Base-by-base conservation (phyloP, 2,888 invertebrate species). In the Dichetophora obliterata region DNA sequence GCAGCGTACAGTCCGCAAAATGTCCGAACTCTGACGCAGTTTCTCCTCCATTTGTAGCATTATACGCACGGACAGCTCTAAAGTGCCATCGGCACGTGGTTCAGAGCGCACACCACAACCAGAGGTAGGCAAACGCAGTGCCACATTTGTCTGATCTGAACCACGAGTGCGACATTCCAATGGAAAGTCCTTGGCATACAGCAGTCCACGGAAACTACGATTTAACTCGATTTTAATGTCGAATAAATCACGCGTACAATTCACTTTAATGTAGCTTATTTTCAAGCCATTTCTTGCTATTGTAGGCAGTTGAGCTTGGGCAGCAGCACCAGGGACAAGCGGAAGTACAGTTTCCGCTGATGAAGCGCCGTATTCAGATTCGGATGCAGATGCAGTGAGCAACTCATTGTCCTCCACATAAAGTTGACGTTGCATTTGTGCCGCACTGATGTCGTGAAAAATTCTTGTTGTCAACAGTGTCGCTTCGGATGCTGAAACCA, bases 121-220 rank as follows among this genome's bases (percentile, higher is more conserved):
- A 0, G 88, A 88, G 31, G 88, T 89, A 76, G 89, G 89, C 63
- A 89, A 70, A 8, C 83, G 85, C 19, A 89, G 78, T 3, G 85
- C 83, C 4, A 89, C 84, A 16, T 83, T 84, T 0, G 81, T 80
- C 6, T 84, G 81, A 22, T 82, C 80, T 71, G 84, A 85, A 89
- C 94, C 94, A 84, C 92, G 91, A 14, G 91, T 90, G 37, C 92
- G 90, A 83, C 95, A 95, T 85, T 94, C 94, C 78, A 93, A 91
- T 0, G 94, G 92, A 87, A 94, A 95, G 82, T 94, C 94, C 88
- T 93, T 94, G 79, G 94, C 93, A 84, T 94, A 95, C 48, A 95
- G 89, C 8, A 94, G 87, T 8, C 95, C 95, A 82, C 93, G 93
- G 89, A 95, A 95, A 0, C 82, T 83, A 19, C 85, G 86, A 77